A percentile compares a stretch with the other conserved stretches of the same genome.
phyloP scores from a whole-genome alignment of 1,140 invertebrate species.

The Drosophila sechellia region DNA sequence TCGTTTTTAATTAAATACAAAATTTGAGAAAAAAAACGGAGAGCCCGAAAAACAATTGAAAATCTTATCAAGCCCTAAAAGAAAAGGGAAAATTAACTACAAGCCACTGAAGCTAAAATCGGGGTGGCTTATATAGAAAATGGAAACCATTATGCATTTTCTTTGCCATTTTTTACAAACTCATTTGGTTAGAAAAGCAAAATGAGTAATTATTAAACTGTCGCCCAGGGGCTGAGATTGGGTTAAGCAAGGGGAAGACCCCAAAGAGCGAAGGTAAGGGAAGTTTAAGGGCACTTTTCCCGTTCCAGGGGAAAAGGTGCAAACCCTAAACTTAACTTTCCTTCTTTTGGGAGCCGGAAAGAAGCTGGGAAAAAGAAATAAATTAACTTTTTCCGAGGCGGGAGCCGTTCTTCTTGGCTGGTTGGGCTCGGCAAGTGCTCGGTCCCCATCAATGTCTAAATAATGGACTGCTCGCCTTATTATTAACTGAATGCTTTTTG shows the following conservation, averaged over 20 bases:
- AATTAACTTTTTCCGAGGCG: constrained; percentile 40
- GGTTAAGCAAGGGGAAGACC: constrained; percentile 16
- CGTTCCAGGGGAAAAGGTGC: constrained; percentile 31
- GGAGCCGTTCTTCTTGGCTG: constrained; percentile 9
- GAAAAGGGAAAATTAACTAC: constrained; percentile 37
- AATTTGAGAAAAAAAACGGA: constrained; percentile 4
- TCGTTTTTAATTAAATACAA: constrained; percentile 25
- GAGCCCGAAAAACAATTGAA: constrained; percentile 25
- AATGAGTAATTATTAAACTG: constrained; percentile 77
- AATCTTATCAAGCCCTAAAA: constrained; percentile 27
- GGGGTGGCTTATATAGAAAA: constrained; percentile 20
- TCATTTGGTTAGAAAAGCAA: constrained; percentile 70
- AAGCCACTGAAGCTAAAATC: constrained; percentile 16
- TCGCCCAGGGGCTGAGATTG: constrained; percentile 24
- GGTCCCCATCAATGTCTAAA: constrained; percentile 59
- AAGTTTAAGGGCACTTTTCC: constrained; percentile 35
- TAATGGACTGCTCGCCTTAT: constrained; percentile 63
- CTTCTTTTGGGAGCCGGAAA: not conserved
- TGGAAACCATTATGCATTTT: constrained; percentile 29
- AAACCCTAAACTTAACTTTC: constrained; percentile 41
- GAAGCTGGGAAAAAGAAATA: constrained; percentile 27
- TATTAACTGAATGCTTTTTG: constrained; percentile 76
- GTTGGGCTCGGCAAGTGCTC: constrained; percentile 10
- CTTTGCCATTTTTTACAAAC: constrained; percentile 69
- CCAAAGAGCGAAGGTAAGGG: constrained; percentile 21